These are phyloP conservation scores for Solea senegalensis DNA, from an alignment of 2,113 vertebrate genomes.

Conservation along the genomic window DNA sequence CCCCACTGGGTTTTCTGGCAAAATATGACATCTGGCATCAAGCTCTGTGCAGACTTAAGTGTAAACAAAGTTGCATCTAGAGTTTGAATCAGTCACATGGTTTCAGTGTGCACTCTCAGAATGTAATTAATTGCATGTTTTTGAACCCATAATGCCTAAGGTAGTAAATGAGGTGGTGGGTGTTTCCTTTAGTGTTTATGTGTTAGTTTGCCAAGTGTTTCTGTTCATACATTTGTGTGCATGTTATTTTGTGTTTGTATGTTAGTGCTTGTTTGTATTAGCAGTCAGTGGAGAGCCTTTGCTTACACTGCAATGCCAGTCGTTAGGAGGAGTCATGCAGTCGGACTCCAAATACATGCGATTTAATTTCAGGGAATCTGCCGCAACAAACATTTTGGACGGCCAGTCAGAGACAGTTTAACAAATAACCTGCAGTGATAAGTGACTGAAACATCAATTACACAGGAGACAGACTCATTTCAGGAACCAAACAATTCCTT, in stretches of 20 bases:
- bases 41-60: constrained; percentile 27
- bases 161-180: constrained; percentile 8
- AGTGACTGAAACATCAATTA: constrained; percentile 21
- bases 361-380: constrained; percentile 42
- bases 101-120: constrained; percentile 36
- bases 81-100: constrained; percentile 53
- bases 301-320: constrained; percentile 53
- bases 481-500: constrained; percentile 13
- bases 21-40: constrained; percentile 27
- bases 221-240: constrained; percentile 17
- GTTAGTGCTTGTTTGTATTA: constrained; percentile 49
- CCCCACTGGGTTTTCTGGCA: constrained; percentile 8
- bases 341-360: constrained; percentile 51
- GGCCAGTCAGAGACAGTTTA: constrained; percentile 45
- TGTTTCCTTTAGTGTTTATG: not conserved
- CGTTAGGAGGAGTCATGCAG: constrained; percentile 39
- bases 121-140: constrained; percentile 43
- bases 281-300: constrained; percentile 28
- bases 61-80: constrained; percentile 54
- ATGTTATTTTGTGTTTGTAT: constrained; percentile 6
- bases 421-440: constrained; percentile 29
- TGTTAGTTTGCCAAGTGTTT: constrained; percentile 16
- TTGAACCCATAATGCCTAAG: constrained; percentile 8
- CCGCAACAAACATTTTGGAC: constrained; percentile 4
- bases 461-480: constrained; percentile 3